Conservation (phyloP, 1,140 invertebrate species). For the Drosophila nasuta region DNA sequence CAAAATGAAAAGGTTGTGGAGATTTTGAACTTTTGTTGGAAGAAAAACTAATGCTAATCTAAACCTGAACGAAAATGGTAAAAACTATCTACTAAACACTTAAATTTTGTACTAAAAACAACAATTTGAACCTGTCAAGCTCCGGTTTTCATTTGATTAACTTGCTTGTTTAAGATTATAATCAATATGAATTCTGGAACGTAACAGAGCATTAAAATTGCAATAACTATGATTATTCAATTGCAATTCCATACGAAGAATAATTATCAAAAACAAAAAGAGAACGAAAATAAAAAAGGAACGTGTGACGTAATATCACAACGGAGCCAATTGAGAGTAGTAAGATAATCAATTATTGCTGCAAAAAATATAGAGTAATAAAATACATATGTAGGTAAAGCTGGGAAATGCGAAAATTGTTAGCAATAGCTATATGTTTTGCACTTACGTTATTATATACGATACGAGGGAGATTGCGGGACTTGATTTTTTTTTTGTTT, state of each 20-base stretch:
- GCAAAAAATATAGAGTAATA: constrained; percentile 46
- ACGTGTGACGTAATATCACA: constrained; percentile 17
- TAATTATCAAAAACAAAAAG: not conserved
- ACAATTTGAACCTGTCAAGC: not conserved
- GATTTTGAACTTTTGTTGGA: not conserved
- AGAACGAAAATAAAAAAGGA: not conserved
- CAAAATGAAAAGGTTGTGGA: not conserved
- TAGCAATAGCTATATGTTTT: constrained; percentile 29
- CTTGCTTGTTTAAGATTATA: not conserved
- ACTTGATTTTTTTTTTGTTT: not conserved
- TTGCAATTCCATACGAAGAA: not conserved
- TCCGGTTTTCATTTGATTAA: not conserved
- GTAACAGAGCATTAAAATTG: not conserved
- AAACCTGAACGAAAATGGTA: constrained; percentile 1
- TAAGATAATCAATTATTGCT: constrained; percentile 18
- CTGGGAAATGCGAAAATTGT: constrained; percentile 9
- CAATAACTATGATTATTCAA: not conserved
- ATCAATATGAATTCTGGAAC: not conserved
- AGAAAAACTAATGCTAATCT: constrained; percentile 2
- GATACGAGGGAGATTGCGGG: not conserved
- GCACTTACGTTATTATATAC: constrained; percentile 61
- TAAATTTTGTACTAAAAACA: no score
- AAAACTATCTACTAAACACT: not conserved
- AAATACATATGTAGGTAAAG: not conserved
- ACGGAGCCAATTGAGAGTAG: constrained; percentile 15